Evolutionary conservation across 2,888 invertebrate species (phyloP).

Genomic region (Xanthorhoe spadicearia): DNA sequence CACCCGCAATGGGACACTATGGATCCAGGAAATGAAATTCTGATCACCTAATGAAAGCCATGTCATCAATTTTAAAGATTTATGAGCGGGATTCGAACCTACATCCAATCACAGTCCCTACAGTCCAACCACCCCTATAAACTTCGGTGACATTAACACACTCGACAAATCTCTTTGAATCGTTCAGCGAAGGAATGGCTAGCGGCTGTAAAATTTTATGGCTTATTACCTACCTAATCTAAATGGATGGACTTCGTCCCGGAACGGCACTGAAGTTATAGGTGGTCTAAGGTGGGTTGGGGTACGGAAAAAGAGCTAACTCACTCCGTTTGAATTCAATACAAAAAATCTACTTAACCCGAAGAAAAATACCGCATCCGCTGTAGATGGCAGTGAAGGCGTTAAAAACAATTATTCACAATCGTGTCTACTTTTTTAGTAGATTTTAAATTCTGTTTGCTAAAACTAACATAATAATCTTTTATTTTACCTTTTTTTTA

Average conservation of each 20-base stretch:
- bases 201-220: slow-evolving; percentile 49
- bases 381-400: no score
- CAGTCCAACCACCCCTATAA: background rate
- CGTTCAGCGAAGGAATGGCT: slow-evolving; percentile 37
- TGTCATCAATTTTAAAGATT: background rate
- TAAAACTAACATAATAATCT: no score
- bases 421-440: no score
- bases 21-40: no score
- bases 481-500: no score
- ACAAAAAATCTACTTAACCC: no score
- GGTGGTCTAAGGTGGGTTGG: slow-evolving; percentile 26
- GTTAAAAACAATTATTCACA: no score
- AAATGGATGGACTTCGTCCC: slow-evolving; percentile 49
- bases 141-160: slow-evolving; percentile 12
- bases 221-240: slow-evolving; percentile 51
- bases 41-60: background rate
- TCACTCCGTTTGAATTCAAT: background rate
- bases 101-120: background rate
- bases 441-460: no score
- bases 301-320: slow-evolving; percentile 19
- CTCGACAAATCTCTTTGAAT: slow-evolving; percentile 36
- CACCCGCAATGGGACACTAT: no score
- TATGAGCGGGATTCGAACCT: background rate
- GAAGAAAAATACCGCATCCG: no score
- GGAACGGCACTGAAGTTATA: slow-evolving; percentile 44